phyloP scores from a whole-genome alignment of 2,888 invertebrate genomes.

The Drosophila putrida region DNA sequence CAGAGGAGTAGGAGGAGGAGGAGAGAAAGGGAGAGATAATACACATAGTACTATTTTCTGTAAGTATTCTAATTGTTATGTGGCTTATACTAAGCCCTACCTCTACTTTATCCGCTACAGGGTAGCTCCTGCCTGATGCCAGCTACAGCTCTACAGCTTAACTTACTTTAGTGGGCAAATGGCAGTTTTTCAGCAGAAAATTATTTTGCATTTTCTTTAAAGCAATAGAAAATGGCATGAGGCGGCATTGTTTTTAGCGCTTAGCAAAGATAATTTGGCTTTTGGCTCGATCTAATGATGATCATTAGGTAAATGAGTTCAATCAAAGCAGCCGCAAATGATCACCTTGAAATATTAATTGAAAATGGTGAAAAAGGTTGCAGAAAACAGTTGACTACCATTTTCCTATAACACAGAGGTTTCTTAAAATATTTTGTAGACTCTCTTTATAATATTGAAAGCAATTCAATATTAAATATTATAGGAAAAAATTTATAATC shows the following conservation, averaged over 20 bases:
- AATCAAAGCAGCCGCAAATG: slow-evolving; percentile 37
- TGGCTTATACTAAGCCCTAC: slow-evolving; percentile 57
- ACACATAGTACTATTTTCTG: slow-evolving; percentile 13
- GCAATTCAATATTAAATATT: not conserved
- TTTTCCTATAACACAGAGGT: too few species aligned
- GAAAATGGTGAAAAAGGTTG: too few species aligned
- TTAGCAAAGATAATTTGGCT: slow-evolving; percentile 74
- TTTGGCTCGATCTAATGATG: slow-evolving; percentile 55
- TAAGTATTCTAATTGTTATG: slow-evolving; percentile 68
- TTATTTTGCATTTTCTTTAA: slow-evolving; percentile 44
- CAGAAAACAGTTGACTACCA: too few species aligned
- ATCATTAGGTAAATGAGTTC: slow-evolving; percentile 37
- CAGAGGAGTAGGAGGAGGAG: slow-evolving; percentile 11
- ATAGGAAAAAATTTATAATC: too few species aligned
- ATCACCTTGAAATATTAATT: too few species aligned
- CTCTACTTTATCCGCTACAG: slow-evolving; percentile 16
- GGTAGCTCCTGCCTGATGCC: slow-evolving; percentile 19
- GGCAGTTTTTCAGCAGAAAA: slow-evolving; percentile 65
- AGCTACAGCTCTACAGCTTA: slow-evolving; percentile 60
- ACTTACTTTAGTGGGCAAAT: slow-evolving; percentile 81
- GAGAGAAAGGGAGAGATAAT: slow-evolving; percentile 7
- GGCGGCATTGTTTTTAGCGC: slow-evolving; percentile 63
- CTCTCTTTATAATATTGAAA: not conserved
- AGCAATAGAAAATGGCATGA: slow-evolving; percentile 10
- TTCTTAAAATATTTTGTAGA: too few species aligned